Evolutionary conservation across 2,113 vertebrate genomes (phyloP).

Genomic region (Serinus canaria): DNA sequence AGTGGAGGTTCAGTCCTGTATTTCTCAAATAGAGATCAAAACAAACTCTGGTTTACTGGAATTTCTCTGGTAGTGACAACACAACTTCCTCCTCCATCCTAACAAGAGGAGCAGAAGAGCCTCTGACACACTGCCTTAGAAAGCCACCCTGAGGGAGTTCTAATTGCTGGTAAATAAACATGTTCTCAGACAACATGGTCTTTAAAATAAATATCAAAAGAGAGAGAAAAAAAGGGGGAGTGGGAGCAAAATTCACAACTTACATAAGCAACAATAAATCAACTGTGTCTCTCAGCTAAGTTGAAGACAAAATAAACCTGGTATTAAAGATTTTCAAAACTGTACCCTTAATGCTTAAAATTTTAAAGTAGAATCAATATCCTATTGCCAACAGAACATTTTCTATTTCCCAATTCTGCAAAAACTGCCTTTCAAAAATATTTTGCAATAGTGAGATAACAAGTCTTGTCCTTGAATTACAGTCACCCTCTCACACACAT

Average conservation of each 20-base stretch:
- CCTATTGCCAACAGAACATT: not conserved
- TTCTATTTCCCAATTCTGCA: not conserved
- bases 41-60: not conserved
- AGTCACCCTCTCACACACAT: not conserved
- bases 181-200: not conserved
- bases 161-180: constrained; percentile 1
- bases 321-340: not conserved
- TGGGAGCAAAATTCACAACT: not conserved
- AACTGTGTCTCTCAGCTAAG: not conserved
- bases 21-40: not conserved
- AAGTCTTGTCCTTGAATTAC: not conserved
- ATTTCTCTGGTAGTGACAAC: not conserved
- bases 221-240: fast-evolving
- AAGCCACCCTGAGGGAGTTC: not conserved
- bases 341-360: not conserved
- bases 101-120: not conserved
- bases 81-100: not conserved
- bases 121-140: constrained; percentile 13
- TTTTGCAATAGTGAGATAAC: not conserved
- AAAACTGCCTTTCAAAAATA: not conserved
- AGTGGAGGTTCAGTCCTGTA: not conserved
- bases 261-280: constrained; percentile 11
- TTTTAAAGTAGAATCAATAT: not conserved
- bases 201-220: not conserved
- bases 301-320: not conserved